Evolutionary conservation across 2,888 invertebrate genomes (phyloP).

Genomic region (Scaptomyza tumidula): DNA sequence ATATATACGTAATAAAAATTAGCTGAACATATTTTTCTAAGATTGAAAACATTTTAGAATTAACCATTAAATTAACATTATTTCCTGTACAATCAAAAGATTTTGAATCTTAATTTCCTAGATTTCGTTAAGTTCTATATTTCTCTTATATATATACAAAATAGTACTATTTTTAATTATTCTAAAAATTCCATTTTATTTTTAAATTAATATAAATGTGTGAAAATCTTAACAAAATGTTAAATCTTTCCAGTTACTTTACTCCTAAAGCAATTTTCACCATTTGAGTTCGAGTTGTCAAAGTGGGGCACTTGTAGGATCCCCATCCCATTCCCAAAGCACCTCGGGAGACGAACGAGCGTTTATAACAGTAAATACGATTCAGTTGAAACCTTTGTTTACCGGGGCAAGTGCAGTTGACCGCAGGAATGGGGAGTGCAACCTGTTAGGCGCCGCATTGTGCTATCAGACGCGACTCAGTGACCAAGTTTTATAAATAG

Average conservation of each 20-base stretch:
- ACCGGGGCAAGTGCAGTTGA: slow-evolving; percentile 26
- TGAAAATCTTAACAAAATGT: too few species aligned
- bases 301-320: slow-evolving; percentile 25
- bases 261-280: slow-evolving; percentile 16
- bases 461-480: slow-evolving; percentile 39
- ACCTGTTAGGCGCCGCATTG: slow-evolving; percentile 34
- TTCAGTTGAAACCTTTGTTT: slow-evolving; percentile 51
- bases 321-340: neutral
- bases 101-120: too few species aligned
- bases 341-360: neutral
- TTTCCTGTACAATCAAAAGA: too few species aligned
- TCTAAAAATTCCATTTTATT: too few species aligned
- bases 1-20: too few species aligned
- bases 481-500: slow-evolving; percentile 62
- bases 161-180: too few species aligned
- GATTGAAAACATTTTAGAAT: neutral
- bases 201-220: too few species aligned
- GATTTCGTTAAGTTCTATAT: too few species aligned
- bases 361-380: slow-evolving; percentile 47
- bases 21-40: too few species aligned
- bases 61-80: too few species aligned
- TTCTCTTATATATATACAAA: too few species aligned
- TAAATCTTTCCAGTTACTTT: neutral
- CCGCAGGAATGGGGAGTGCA: slow-evolving; percentile 1
- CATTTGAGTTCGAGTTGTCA: slow-evolving; percentile 27